Evolutionary conservation across 2,797 vertebrate species (phyloP), one percentile per base, ranked within the genome.

Genomic region (Danio albolineatus): DNA sequence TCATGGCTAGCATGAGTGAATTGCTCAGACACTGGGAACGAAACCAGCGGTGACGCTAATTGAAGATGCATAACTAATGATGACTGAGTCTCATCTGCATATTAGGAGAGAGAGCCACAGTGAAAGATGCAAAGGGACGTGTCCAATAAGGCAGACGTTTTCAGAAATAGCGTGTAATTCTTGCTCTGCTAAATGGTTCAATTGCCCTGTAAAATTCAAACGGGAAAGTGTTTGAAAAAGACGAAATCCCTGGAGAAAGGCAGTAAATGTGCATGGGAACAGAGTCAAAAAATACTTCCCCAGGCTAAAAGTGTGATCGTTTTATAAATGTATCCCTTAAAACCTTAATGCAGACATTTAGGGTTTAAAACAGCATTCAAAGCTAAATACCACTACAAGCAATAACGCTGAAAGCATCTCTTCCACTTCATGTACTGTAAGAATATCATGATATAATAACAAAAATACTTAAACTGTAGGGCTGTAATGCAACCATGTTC

Each of bases 61-160:
- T 78, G 82, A 66, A 73, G 64, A 81, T 62, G 78, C 78, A 78
- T 82, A 71, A 78, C 77, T 82, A 84, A 78, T 71, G 82, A 84
- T 70, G 43, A 49, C 70, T 61, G 74, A 81, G 78, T 51, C 74
- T 81, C 70, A 81, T 83, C 54, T 83, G 72, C 76, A 83, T 76
- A 76, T 83, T 64, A 73, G 28, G 10, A 54, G 71, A 70, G 64
- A 80, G 70, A 67, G 43, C 46, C n/a, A 70, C 28, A 13, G 51
- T 1, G 56, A 54, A 56, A n/a, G n/a, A 75, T 16, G 21, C 38
- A n/a, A 65, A 76, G 61, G 80, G 83, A 82, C 57, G 16, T 70
- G 73, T 85, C 74, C 81, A 85, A 81, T 78, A 81, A 78, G 67
- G 65, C 81, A 12, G 36, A 53, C 17, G 57, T 76, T 76, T 71